These are phyloP conservation scores for Atta colombica DNA, from an alignment of 1,140 invertebrate species.

Conservation along the genomic window DNA sequence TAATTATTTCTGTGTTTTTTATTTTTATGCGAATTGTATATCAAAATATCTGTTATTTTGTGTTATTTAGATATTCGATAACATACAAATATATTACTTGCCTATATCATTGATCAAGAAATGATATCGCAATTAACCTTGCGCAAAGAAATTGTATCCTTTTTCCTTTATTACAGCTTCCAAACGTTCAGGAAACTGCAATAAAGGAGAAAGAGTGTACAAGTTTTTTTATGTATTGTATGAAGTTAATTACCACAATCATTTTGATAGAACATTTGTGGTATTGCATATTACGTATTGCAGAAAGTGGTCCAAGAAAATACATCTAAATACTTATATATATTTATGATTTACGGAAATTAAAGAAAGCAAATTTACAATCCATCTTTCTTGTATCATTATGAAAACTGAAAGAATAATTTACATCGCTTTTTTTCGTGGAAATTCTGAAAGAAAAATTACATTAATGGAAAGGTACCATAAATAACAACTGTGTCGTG, in stretches of 20 bases:
- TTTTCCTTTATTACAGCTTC: neutral
- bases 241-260: conserved; percentile 11
- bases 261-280: neutral
- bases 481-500: neutral
- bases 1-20: neutral
- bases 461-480: neutral
- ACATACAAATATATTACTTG: neutral
- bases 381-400: neutral
- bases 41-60: neutral
- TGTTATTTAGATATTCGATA: too few species aligned
- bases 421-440: neutral
- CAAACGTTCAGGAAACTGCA: neutral
- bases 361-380: neutral
- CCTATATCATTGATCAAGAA: too few species aligned
- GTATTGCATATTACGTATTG: neutral
- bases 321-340: neutral
- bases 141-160: neutral
- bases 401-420: neutral
- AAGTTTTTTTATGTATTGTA: neutral
- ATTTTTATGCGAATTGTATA: neutral
- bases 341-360: neutral
- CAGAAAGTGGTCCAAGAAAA: neutral
- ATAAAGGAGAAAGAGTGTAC: neutral
- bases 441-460: neutral
- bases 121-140: neutral